Evolutionary conservation across 2,888 invertebrate species (phyloP).

Genomic region (Drosophila basisetae): DNA sequence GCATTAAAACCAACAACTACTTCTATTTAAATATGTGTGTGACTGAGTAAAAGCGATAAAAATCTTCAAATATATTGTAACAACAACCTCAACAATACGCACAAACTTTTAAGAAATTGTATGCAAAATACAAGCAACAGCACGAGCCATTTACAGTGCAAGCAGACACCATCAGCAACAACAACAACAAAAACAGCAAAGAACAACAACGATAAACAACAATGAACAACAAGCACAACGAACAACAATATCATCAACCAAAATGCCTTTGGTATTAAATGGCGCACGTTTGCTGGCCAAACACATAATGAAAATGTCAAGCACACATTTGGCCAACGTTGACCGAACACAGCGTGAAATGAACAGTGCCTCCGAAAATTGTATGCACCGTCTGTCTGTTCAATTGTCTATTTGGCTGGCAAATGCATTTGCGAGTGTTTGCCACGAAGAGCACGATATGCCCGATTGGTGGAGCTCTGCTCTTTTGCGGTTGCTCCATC

Average conservation of each 20-base stretch:
- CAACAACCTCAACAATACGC: constrained; percentile 69
- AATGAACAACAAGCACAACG: constrained; percentile 15
- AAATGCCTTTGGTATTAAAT: constrained; percentile 60
- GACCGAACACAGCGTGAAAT: constrained; percentile 57
- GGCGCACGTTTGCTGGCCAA: constrained; percentile 60
- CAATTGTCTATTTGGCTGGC: constrained; percentile 7
- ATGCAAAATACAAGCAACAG: constrained; percentile 63
- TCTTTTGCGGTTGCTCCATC: background rate
- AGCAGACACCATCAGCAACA: constrained; percentile 34
- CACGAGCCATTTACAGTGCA: constrained; percentile 54
- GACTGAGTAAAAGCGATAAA: constrained; percentile 31
- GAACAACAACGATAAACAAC: constrained; percentile 12
- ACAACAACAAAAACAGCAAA: constrained; percentile 18
- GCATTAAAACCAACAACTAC: background rate
- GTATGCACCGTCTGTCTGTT: constrained; percentile 10
- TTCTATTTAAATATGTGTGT: background rate
- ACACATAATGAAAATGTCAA: constrained; percentile 79
- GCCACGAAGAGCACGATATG: constrained; percentile 24
- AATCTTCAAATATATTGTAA: constrained; percentile 73
- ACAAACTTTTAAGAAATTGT: constrained; percentile 70
- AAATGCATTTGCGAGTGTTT: constrained; percentile 44
- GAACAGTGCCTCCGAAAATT: constrained; percentile 47
- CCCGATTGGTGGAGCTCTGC: constrained; percentile 9
- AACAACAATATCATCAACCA: constrained; percentile 38
- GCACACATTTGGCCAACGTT: constrained; percentile 74